These are phyloP conservation scores for Aspiorhynchus laticeps DNA, from an alignment of 2,113 vertebrate species.

Conservation along the genomic window DNA sequence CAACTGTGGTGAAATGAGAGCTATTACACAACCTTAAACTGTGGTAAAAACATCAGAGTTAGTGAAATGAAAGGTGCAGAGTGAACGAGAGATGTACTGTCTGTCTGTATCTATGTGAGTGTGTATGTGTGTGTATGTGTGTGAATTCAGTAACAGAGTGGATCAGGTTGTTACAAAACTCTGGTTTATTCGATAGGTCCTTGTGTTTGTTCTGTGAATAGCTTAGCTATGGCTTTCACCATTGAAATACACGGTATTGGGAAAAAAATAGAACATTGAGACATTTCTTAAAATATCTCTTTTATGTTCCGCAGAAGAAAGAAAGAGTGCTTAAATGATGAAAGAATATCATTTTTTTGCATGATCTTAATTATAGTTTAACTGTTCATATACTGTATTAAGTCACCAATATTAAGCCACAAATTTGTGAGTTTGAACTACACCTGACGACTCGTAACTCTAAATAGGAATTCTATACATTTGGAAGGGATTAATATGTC, in stretches of 20 bases:
- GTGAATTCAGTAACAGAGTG: not conserved
- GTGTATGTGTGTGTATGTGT: not conserved
- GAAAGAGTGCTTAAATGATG: not conserved
- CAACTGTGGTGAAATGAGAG: constrained; percentile 46
- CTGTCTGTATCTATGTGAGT: not conserved
- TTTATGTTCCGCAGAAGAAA: not conserved
- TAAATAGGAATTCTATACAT: too few relatives aligned
- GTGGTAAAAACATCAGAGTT: constrained; percentile 53
- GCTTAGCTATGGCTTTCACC: not conserved
- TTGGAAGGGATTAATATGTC: not conserved
- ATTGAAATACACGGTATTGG: not conserved
- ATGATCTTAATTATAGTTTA: not conserved
- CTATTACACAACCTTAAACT: constrained; percentile 69
- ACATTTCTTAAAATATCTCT: not conserved
- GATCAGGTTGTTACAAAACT: constrained; percentile 4
- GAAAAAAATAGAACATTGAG: not conserved
- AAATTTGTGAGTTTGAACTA: not conserved
- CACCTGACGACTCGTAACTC: not conserved
- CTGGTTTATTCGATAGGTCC: not conserved
- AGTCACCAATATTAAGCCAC: not conserved
- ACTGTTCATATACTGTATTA: not conserved
- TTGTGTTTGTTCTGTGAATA: not conserved
- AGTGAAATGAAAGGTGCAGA: constrained; percentile 39
- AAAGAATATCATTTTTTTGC: not conserved
- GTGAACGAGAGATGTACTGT: not conserved